phyloP scores from a whole-genome alignment of 1,140 invertebrate species.

The Battus philenor region DNA sequence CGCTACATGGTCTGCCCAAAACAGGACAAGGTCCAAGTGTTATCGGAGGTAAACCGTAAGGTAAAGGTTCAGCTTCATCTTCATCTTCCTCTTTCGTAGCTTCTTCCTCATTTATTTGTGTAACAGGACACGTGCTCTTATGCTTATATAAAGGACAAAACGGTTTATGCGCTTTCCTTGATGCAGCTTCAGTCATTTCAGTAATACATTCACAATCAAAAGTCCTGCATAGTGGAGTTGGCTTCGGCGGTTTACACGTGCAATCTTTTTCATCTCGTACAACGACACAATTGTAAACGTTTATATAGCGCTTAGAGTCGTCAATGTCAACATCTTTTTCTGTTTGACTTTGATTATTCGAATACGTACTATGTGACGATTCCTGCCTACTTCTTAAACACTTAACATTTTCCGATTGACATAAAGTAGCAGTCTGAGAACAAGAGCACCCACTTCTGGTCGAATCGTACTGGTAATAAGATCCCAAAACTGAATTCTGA shows the following conservation, averaged over 20 bases:
- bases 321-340: neutral
- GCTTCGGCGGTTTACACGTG: slow-evolving; percentile 55
- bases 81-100: slow-evolving; percentile 58
- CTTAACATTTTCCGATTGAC: neutral
- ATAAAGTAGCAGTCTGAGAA: neutral
- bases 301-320: slow-evolving; percentile 25
- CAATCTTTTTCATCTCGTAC: slow-evolving; percentile 55
- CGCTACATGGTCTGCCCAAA: slow-evolving; percentile 56
- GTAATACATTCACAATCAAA: slow-evolving; percentile 62
- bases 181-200: slow-evolving; percentile 38
- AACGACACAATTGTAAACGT: slow-evolving; percentile 43
- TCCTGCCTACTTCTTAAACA: neutral
- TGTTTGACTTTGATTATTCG: too few species aligned
- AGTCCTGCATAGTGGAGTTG: slow-evolving; percentile 51
- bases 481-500: slow-evolving; percentile 2
- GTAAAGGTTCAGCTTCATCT: slow-evolving; percentile 49
- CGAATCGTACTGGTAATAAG: slow-evolving; percentile 2
- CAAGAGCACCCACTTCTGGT: slow-evolving; percentile 6
- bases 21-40: slow-evolving; percentile 63
- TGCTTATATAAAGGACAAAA: slow-evolving; percentile 63
- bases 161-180: slow-evolving; percentile 52
- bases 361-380: neutral
- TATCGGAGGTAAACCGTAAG: slow-evolving; percentile 61
- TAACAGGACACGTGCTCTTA: slow-evolving; percentile 60
- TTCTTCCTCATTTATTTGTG: slow-evolving; percentile 48